These are phyloP conservation scores for Philantomba maxwellii DNA, from an alignment of 2,113 vertebrate species.

Conservation along the genomic window DNA sequence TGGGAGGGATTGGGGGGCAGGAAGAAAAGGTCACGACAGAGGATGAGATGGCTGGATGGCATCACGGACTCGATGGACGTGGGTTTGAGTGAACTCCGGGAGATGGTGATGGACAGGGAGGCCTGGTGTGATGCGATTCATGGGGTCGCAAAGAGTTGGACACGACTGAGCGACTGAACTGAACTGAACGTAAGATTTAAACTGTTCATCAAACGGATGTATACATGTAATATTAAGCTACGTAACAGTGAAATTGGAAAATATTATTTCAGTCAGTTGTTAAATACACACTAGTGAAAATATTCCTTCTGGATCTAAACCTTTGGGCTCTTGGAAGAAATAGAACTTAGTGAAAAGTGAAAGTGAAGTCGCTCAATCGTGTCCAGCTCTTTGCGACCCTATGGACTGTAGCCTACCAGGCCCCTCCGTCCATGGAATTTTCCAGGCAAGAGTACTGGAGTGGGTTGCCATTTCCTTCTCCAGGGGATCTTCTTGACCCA, in stretches of 20 bases:
- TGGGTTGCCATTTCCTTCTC: neutral
- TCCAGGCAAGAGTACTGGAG: neutral
- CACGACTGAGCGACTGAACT: too few relatives aligned
- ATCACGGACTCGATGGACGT: accelerated
- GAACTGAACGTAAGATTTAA: neutral
- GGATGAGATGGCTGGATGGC: too few relatives aligned
- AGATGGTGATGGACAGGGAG: too few relatives aligned
- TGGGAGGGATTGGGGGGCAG: too few relatives aligned
- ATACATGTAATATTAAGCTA: neutral
- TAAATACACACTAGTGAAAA: slow-evolving; percentile 12
- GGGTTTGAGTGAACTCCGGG: too few relatives aligned
- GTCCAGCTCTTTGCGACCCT: neutral
- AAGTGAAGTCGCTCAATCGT: neutral
- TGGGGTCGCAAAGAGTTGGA: too few relatives aligned
- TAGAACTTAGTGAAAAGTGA: neutral
- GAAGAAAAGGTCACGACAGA: too few relatives aligned
- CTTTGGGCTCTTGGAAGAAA: neutral
- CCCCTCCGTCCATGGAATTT: neutral
- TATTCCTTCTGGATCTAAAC: neutral
- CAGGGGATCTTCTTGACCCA: neutral
- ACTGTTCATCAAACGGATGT: neutral
- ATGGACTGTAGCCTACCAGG: neutral
- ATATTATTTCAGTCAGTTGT: neutral
- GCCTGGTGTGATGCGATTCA: too few relatives aligned
- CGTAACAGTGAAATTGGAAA: neutral